Evolutionary conservation across 2,113 vertebrate species (phyloP).

Genomic region (Symphodus melops): DNA sequence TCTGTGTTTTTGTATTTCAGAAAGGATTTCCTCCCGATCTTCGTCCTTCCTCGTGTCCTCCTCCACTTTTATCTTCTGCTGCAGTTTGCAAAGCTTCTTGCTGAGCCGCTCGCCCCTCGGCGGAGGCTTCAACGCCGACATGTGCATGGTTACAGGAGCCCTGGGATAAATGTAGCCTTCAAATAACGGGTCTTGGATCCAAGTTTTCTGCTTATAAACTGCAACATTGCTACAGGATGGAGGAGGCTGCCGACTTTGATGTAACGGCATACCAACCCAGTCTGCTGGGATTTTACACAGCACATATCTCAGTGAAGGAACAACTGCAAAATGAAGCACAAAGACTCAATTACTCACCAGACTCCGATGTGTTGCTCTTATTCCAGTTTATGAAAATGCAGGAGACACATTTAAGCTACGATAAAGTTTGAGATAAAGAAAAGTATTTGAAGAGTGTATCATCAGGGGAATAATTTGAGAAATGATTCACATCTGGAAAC

Average conservation of each 20-base stretch:
- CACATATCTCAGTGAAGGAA: not conserved
- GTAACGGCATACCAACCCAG: not conserved
- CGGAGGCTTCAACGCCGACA: not conserved
- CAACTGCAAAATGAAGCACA: not conserved
- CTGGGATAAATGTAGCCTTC: slow-evolving; percentile 18
- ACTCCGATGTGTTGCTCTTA: not conserved
- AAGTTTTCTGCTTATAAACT: not conserved
- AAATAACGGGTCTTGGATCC: not conserved
- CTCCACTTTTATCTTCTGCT: not conserved
- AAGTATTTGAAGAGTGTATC: too few species aligned
- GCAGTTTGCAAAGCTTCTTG: rapidly evolving
- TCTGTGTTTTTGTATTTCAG: not conserved
- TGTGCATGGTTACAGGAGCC: not conserved
- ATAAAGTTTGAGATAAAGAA: too few species aligned
- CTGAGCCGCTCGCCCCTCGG: rapidly evolving
- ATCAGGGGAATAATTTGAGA: too few species aligned
- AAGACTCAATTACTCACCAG: not conserved
- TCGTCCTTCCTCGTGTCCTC: not conserved
- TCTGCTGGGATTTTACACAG: slow-evolving; percentile 4
- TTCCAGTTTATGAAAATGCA: too few species aligned
- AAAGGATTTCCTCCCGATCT: not conserved
- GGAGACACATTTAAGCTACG: too few species aligned
- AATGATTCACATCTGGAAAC: too few species aligned
- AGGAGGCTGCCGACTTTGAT: rapidly evolving
- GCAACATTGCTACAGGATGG: not conserved